Evolutionary conservation across 64 coral and sea anemone species (phyloP).

Genomic region (Actinia equina): DNA sequence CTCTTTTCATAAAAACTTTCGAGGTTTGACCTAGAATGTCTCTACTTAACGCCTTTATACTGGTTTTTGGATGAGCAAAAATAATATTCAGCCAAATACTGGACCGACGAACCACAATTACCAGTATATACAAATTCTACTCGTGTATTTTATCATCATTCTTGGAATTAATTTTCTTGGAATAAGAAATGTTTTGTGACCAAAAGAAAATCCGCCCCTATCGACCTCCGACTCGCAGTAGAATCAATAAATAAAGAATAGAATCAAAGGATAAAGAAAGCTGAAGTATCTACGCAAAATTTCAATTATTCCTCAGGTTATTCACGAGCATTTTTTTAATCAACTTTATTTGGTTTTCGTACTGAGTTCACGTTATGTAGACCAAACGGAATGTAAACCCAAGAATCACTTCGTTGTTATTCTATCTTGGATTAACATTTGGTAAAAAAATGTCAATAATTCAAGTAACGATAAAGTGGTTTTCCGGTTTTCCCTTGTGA

Average conservation of each 20-base stretch:
- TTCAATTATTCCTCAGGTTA: background rate
- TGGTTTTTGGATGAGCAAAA: background rate
- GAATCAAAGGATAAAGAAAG: background rate
- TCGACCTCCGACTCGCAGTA: background rate
- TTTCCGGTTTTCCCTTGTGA: background rate
- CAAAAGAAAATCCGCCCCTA: background rate
- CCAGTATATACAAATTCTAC: background rate
- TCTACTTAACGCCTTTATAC: background rate
- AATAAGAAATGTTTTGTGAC: background rate
- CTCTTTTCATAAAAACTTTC: background rate
- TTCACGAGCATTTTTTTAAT: background rate
- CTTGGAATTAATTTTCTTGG: background rate
- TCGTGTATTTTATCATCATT: background rate
- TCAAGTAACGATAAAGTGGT: background rate
- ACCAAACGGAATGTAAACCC: background rate
- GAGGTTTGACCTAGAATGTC: background rate
- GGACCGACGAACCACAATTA: background rate
- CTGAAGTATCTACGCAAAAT: background rate
- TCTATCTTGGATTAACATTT: slow-evolving; percentile 18
- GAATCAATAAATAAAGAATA: background rate
- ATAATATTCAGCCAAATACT: background rate
- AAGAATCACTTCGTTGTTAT: background rate
- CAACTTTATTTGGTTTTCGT: background rate
- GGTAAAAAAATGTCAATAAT: slow-evolving; percentile 6
- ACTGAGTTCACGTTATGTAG: background rate